phyloP scores from a whole-genome alignment of 2,113 vertebrate species.

The Prunella fulvescens region DNA sequence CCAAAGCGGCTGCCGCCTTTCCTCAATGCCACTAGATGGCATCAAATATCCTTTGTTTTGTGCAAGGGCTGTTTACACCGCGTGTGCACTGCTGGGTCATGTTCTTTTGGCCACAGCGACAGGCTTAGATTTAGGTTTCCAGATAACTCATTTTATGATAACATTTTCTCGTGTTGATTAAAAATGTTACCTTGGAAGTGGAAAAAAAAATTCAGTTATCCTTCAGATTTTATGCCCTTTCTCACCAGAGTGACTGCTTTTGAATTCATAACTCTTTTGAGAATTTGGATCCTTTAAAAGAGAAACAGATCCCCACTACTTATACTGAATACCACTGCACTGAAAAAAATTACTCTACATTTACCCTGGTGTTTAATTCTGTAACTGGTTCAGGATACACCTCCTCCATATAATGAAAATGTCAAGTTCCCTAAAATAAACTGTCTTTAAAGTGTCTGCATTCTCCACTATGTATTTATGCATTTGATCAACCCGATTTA shows the following conservation, averaged over 20 bases:
- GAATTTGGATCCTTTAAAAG: neutral
- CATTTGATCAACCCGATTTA: neutral
- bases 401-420: neutral
- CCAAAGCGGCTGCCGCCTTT: neutral
- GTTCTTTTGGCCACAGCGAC: neutral
- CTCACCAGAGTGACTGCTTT: neutral
- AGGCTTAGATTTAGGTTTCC: neutral
- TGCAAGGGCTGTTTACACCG: neutral
- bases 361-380: neutral
- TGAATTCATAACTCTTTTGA: neutral
- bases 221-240: neutral
- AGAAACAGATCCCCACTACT: neutral
- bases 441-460: neutral
- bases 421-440: neutral
- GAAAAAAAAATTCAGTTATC: neutral
- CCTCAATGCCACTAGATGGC: constrained; percentile 69
- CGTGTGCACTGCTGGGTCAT: accelerated
- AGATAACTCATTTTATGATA: neutral
- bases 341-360: neutral
- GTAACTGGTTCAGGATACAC: neutral
- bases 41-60: constrained; percentile 39
- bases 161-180: neutral
- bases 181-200: neutral
- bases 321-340: neutral
- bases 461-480: neutral